Conservation (phyloP, 30 jellyfish, hydroid and myxozoan species). For the Rhopilema esculentum region DNA sequence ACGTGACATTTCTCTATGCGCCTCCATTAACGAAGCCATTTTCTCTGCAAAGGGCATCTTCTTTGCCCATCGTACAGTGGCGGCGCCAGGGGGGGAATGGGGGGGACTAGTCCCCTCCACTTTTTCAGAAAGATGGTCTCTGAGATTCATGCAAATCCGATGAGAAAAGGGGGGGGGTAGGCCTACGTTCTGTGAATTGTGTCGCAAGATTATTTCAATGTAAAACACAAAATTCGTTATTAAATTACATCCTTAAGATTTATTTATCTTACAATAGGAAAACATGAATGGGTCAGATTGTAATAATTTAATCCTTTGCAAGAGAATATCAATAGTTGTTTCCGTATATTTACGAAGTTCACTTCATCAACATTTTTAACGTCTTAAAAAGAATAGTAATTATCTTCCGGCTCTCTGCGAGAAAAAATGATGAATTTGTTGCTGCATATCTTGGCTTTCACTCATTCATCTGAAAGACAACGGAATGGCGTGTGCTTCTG, state of each 20-base stretch:
- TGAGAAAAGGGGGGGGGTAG: no score
- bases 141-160: no score
- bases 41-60: no score
- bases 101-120: no score
- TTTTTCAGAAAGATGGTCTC: no score
- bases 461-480: not conserved
- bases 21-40: no score
- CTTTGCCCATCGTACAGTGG: no score
- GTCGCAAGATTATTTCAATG: no score
- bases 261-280: slow-evolving; percentile 27
- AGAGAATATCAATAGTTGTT: not conserved
- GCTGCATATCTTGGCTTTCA: not conserved
- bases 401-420: not conserved
- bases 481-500: slow-evolving; percentile 16
- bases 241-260: slow-evolving; percentile 29
- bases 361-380: not conserved
- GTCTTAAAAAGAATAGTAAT: not conserved
- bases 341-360: not conserved
- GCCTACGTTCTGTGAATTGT: no score
- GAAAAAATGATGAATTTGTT: not conserved
- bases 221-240: not conserved
- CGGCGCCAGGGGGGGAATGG: no score
- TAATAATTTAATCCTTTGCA: slow-evolving; percentile 10
- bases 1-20: no score
- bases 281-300: slow-evolving; percentile 36